Base-by-base conservation (phyloP, 2,888 invertebrate genomes). In the Chirona hameri region DNA sequence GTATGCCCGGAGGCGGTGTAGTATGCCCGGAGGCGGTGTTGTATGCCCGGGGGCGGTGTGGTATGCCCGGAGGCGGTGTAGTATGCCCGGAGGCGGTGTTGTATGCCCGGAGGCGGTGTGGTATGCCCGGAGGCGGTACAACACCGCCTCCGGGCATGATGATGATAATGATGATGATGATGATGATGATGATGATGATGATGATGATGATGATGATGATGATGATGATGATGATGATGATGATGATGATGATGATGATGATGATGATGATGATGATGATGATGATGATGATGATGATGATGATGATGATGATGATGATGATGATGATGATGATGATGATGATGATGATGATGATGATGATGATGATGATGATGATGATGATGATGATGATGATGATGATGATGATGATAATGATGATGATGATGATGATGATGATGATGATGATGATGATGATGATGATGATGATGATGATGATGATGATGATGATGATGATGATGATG, bases 241-340 rank as follows among this genome's bases (percentile, higher is more conserved):
- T n/a, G 18, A 65, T 65, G 21, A 65, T 65, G 18, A 65, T 65
- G 18, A 65, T n/a, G 21, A n/a, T n/a, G 18, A 65, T 65, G n/a
- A 65, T 65, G 18, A 65, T 65, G 21, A 65, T 65, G 18, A 65
- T n/a, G 21, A 65, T 65, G 18, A 65, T 21, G 18, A 18, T 21
- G 18, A 18, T 65, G 65, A 65, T 65, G 65, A 65, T 65, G 65
- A 65, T 65, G 65, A 65, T 65, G 65, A 65, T 65, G 65, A 65
- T 65, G 65, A 65, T 65, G 65, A 65, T 65, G 65, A 65, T 65
- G 65, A 65, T 65, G 65, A 65, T 65, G 65, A 65, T 65, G 65
- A 65, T 65, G 65, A 65, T 65, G 65, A 65, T 65, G 65, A 65
- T 65, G 65, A 65, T 65, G 65, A 65, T 65, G 65, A 65, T 65